Percentiles rank a stretch among this genome's conserved stretches.
These are phyloP conservation scores for Phoxinus phoxinus DNA, from an alignment of 2,113 vertebrate genomes.

Conservation along the genomic window DNA sequence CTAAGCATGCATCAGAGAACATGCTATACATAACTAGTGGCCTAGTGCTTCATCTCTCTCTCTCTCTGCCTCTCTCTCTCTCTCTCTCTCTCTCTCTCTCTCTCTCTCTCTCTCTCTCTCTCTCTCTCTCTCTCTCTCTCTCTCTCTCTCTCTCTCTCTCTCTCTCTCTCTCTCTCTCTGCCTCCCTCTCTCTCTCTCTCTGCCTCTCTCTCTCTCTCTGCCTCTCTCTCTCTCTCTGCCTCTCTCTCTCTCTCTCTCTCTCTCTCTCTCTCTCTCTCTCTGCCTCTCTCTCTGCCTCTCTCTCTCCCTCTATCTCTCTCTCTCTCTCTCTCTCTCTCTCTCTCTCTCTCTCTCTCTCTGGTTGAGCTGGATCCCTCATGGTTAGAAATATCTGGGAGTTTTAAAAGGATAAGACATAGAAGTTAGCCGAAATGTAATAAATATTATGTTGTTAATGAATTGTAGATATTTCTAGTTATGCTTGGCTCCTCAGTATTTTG, in stretches of 20 bases:
- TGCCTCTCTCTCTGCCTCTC: no score
- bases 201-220: not conserved
- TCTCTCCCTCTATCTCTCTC: not conserved
- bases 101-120: not conserved
- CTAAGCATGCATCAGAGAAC: not conserved
- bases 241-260: no score
- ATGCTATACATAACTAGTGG: not conserved
- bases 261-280: no score
- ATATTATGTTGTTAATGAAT: not conserved
- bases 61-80: not conserved
- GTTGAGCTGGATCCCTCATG: not conserved
- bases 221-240: not conserved
- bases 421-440: not conserved
- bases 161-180: not conserved
- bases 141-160: not conserved
- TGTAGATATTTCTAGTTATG: not conserved
- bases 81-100: not conserved
- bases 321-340: not conserved
- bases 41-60: not conserved
- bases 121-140: not conserved
- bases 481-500: not conserved
- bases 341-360: not conserved
- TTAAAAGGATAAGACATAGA: not conserved
- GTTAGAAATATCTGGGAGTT: not conserved
- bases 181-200: not conserved